A percentile compares a stretch with the other conserved stretches of the same genome.
phyloP scores from a whole-genome alignment of 2,888 invertebrate genomes.

The Sepiola atlantica region DNA sequence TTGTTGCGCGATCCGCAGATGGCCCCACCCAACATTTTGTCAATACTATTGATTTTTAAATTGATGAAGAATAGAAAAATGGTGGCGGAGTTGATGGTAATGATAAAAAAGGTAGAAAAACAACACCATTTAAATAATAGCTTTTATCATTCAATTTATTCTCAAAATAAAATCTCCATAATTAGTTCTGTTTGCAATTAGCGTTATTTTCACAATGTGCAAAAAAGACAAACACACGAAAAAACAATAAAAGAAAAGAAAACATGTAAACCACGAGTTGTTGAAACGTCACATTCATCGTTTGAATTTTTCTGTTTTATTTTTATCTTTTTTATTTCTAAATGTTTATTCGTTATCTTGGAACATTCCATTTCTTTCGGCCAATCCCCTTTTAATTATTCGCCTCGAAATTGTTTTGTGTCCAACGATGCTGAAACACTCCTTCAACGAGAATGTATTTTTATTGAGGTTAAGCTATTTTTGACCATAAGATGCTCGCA shows the following conservation, averaged over 20 bases:
- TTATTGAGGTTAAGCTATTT: background rate
- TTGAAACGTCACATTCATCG: background rate
- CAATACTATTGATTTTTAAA: background rate
- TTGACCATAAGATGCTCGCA: background rate
- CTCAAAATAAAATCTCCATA: background rate
- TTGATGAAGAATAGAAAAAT: background rate
- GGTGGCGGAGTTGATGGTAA: background rate
- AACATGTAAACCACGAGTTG: background rate
- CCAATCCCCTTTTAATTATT: background rate
- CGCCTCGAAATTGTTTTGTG: background rate
- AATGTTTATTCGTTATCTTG: background rate
- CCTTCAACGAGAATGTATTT: background rate
- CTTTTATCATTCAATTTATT: background rate
- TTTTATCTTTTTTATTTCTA: background rate
- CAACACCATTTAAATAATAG: background rate
- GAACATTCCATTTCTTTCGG: background rate
- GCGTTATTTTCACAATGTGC: background rate
- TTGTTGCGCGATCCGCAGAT: no score
- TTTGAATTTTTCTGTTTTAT: background rate
- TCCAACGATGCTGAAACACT: background rate
- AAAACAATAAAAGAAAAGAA: background rate
- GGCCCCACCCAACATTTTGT: no score
- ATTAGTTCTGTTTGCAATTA: background rate
- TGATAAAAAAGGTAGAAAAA: background rate
- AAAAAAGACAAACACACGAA: no score